Percentiles rank a stretch among this genome's conserved stretches.
Evolutionary conservation across 2,888 invertebrate species (phyloP).

Genomic region (Cryptophagus acutangulus): DNA sequence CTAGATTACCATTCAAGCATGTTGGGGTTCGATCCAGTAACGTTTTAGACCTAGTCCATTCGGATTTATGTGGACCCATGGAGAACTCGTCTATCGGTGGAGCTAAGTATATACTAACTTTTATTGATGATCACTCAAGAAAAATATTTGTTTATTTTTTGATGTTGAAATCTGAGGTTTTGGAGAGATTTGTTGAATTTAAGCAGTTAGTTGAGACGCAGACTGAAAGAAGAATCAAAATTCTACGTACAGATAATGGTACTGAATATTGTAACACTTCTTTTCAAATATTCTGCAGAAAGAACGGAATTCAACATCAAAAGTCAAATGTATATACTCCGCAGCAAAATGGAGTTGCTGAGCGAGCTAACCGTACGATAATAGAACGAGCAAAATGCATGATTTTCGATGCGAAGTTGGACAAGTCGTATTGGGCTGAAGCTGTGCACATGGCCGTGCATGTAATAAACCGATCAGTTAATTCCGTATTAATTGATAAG

Average conservation of each 20-base stretch:
- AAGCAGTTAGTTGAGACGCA: slow-evolving; percentile 14
- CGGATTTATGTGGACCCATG: slow-evolving; percentile 10
- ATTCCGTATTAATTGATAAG: slow-evolving; percentile 7
- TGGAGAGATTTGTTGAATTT: slow-evolving; percentile 15
- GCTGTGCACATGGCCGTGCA: slow-evolving; percentile 18
- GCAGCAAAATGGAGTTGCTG: slow-evolving; percentile 24
- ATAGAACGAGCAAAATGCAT: slow-evolving; percentile 21
- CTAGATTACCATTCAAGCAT: too few relatives aligned
- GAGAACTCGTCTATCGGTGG: slow-evolving; percentile 5
- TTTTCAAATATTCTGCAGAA: slow-evolving; percentile 8
- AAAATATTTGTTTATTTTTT: slow-evolving; percentile 8
- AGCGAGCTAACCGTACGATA: slow-evolving; percentile 19
- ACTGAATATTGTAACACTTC: slow-evolving; percentile 12
- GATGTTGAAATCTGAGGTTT: slow-evolving; percentile 8
- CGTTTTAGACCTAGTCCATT: slow-evolving; percentile 7
- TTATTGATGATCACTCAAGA: slow-evolving; percentile 3
- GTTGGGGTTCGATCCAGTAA: too few relatives aligned
- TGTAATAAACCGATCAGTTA: slow-evolving; percentile 26
- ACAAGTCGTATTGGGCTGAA: slow-evolving; percentile 17
- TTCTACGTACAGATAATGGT: slow-evolving; percentile 19
- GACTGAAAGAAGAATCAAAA: slow-evolving; percentile 15
- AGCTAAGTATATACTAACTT: slow-evolving; percentile 1
- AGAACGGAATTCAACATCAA: slow-evolving; percentile 22
- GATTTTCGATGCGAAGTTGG: slow-evolving; percentile 14
- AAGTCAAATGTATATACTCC: slow-evolving; percentile 23